These are phyloP conservation scores for Hyla sarda DNA, from an alignment of 2,113 vertebrate genomes.

Conservation along the genomic window DNA sequence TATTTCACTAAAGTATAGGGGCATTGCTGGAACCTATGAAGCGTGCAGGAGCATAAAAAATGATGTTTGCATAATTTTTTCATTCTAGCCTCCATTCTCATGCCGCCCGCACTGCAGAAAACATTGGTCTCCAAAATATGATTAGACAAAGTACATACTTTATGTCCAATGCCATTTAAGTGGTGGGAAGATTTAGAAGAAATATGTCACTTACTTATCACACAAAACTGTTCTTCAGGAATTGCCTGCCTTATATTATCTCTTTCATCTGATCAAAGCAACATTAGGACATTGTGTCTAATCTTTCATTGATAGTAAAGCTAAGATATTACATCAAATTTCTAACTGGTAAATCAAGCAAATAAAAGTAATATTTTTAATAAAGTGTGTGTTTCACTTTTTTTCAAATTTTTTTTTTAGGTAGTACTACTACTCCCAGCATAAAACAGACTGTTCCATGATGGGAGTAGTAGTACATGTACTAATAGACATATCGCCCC, in stretches of 20 bases:
- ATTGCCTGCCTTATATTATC: background rate
- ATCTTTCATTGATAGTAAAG: background rate
- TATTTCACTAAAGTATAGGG: background rate
- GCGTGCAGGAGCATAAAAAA: background rate
- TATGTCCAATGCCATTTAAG: slow-evolving; percentile 7
- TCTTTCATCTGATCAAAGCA: slow-evolving; percentile 8
- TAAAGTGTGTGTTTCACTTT: too few species aligned
- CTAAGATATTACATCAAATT: background rate
- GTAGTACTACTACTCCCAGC: too few species aligned
- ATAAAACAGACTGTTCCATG: too few species aligned
- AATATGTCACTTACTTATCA: background rate
- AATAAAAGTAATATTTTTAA: too few species aligned
- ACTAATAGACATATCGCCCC: too few species aligned
- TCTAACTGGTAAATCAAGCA: background rate
- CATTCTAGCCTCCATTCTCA: background rate
- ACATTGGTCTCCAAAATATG: slow-evolving; percentile 14
- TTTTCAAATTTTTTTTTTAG: too few species aligned
- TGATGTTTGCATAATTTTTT: slow-evolving; percentile 18
- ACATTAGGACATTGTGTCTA: background rate
- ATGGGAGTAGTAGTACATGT: too few species aligned
- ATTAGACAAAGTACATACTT: slow-evolving; percentile 26
- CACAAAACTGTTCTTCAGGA: background rate
- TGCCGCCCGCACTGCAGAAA: background rate
- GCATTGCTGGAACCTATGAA: background rate
- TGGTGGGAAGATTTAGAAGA: slow-evolving; percentile 47